phyloP scores from a whole-genome alignment of 1,140 invertebrate species.

The Vanessa atalanta region DNA sequence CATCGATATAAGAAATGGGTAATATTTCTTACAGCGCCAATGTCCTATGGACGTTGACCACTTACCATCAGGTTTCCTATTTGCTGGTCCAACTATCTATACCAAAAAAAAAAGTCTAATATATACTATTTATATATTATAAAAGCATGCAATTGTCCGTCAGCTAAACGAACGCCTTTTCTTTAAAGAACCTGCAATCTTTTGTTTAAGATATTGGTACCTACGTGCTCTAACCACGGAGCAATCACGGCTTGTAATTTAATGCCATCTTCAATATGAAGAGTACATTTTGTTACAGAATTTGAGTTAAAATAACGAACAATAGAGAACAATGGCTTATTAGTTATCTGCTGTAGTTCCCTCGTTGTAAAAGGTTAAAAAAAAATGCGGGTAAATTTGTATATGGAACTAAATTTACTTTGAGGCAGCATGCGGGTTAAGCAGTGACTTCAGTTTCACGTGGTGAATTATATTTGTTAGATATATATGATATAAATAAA shows the following conservation, averaged over 20 bases:
- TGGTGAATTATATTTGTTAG: background rate
- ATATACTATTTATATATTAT: no score
- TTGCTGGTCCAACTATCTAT: no score
- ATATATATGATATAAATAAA: background rate
- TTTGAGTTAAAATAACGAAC: slow-evolving; percentile 30
- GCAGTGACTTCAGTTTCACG: background rate
- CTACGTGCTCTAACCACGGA: background rate
- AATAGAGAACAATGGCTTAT: slow-evolving; percentile 36
- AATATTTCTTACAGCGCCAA: no score
- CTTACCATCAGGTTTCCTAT: no score
- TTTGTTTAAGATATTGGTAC: no score
- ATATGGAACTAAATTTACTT: slow-evolving; percentile 20
- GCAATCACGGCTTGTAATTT: background rate
- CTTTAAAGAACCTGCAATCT: no score
- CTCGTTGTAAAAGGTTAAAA: slow-evolving; percentile 22
- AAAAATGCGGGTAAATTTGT: slow-evolving; percentile 31
- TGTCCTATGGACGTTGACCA: no score
- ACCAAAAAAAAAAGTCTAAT: no score
- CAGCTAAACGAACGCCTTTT: no score
- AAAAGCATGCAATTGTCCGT: no score
- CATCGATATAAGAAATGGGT: no score
- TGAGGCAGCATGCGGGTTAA: slow-evolving; percentile 28
- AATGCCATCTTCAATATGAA: background rate
- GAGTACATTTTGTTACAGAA: slow-evolving; percentile 31
- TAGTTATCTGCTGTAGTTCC: slow-evolving; percentile 28